Percentiles rank a stretch among this genome's conserved stretches.
Evolutionary conservation across 2,888 invertebrate species (phyloP).

Genomic region (Tiphia femorata): DNA sequence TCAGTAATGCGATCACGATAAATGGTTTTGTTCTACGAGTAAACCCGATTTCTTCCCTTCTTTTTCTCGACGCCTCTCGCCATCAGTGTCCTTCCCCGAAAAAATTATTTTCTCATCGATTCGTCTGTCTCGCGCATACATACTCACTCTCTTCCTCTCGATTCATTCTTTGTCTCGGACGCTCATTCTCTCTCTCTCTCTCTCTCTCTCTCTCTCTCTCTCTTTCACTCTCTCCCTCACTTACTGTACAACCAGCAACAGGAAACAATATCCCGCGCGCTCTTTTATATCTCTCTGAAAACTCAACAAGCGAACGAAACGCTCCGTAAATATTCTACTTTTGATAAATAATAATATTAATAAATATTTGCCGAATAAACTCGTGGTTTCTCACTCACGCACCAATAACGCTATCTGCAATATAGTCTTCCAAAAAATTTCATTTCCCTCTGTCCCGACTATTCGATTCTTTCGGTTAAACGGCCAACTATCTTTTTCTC

Average conservation of each 20-base stretch:
- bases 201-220: conserved; percentile 1
- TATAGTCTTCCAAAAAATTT: conserved; percentile 39
- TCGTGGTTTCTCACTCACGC: conserved; percentile 30
- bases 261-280: conserved; percentile 25
- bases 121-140: conserved; percentile 2
- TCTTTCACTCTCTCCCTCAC: conserved; percentile 2
- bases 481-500: neutral
- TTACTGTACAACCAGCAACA: conserved; percentile 27
- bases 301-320: conserved; percentile 51
- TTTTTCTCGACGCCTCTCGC: conserved; percentile 29
- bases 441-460: neutral
- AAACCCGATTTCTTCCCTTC: conserved; percentile 13
- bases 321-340: conserved; percentile 41
- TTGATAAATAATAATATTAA: conserved; percentile 48
- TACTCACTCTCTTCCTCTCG: conserved; percentile 14
- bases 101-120: conserved; percentile 1
- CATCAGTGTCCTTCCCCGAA: conserved; percentile 29
- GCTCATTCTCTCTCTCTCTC: conserved; percentile 1
- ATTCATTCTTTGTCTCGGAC: conserved; percentile 12
- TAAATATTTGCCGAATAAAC: conserved; percentile 46
- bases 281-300: conserved; percentile 46
- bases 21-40: conserved; percentile 28
- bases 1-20: conserved; percentile 38
- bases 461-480: conserved; percentile 13
- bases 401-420: conserved; percentile 37